phyloP scores from a whole-genome alignment of 2,113 vertebrate species.

The Cebidichthys violaceus region DNA sequence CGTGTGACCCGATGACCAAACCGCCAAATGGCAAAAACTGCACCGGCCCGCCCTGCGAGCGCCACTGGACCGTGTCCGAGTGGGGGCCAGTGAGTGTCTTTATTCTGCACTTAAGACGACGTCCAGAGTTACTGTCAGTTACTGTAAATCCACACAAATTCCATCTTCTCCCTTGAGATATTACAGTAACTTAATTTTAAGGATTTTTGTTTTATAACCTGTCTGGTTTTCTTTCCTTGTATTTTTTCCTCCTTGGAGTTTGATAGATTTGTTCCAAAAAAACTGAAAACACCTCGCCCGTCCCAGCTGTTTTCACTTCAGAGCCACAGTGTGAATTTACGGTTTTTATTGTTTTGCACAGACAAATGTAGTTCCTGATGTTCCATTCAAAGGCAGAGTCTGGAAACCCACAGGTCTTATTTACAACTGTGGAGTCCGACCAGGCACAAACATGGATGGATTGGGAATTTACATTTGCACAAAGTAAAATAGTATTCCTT shows the following conservation, averaged over 20 bases:
- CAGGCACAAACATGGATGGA: neutral
- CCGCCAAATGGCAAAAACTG: conserved; percentile 91
- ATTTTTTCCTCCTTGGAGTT: neutral
- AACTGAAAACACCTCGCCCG: neutral
- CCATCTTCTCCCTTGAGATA: too few species aligned
- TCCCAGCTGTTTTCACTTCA: neutral
- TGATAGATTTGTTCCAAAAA: neutral
- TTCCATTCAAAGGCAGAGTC: conserved; percentile 35
- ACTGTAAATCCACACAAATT: neutral
- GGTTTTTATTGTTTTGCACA: neutral
- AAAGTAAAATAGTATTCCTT: neutral
- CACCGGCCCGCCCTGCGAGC: conserved; percentile 92
- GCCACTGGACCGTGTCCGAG: conserved; percentile 95
- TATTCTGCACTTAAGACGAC: too few species aligned
- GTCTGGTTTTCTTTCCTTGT: neutral
- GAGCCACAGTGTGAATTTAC: conserved; percentile 34
- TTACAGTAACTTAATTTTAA: neutral
- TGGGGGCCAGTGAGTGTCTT: conserved; percentile 93
- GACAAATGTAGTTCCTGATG: conserved; percentile 18
- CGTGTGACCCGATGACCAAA: conserved; percentile 87
- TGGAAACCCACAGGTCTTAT: conserved; percentile 33
- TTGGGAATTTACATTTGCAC: conserved; percentile 1
- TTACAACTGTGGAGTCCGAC: conserved; percentile 18
- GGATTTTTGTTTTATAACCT: neutral
- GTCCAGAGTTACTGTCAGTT: neutral